phyloP scores from a whole-genome alignment of 2,113 vertebrate genomes.

The Phalacrocorax carbo region DNA sequence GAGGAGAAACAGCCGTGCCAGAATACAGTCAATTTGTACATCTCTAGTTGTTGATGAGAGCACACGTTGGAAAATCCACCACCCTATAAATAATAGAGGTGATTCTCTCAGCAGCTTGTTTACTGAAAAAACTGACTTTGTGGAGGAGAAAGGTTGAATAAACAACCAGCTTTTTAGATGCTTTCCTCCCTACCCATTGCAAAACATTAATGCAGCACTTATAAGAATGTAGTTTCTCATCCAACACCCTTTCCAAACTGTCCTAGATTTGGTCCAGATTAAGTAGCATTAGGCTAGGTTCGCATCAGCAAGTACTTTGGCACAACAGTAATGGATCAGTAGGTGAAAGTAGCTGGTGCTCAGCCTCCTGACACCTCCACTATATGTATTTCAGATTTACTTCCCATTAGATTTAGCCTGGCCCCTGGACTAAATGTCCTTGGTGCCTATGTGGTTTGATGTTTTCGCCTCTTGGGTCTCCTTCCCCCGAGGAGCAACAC shows the following conservation, averaged over 20 bases:
- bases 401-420: background rate
- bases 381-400: background rate
- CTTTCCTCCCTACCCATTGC: background rate
- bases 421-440: background rate
- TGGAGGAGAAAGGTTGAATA: background rate
- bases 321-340: background rate
- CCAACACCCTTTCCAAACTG: background rate
- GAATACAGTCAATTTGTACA: background rate
- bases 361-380: background rate
- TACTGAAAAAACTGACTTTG: background rate
- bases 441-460: background rate
- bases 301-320: background rate
- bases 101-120: slow-evolving; percentile 15
- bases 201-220: background rate
- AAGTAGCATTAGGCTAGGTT: background rate
- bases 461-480: background rate
- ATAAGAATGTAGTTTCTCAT: rapidly evolving
- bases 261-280: background rate
- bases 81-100: slow-evolving; percentile 46
- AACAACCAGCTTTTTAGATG: background rate
- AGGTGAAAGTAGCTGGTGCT: background rate
- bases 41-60: background rate
- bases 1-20: background rate
- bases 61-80: background rate
- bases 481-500: background rate